Percentiles rank a stretch among this genome's conserved stretches.
These are phyloP conservation scores for Tachysurus fulvidraco DNA, from an alignment of 2,113 vertebrate species.

Conservation along the genomic window DNA sequence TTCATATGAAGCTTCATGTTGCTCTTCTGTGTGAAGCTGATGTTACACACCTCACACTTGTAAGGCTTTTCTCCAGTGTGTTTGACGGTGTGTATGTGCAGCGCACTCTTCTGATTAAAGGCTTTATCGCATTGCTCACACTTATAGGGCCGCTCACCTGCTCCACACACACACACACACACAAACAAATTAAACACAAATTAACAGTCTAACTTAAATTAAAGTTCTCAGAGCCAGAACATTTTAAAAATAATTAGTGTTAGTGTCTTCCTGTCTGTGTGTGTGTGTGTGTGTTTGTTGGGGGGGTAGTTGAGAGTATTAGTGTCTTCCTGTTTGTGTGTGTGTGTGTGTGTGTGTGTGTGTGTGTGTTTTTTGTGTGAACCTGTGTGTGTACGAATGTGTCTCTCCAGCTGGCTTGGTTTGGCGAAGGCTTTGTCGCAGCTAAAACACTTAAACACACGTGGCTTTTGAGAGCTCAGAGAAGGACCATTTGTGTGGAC, in stretches of 20 bases:
- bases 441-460: constrained; percentile 87
- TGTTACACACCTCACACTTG: constrained; percentile 88
- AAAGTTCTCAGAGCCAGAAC: not conserved
- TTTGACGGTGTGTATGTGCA: constrained; percentile 97
- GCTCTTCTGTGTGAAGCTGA: constrained; percentile 98
- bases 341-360: constrained; percentile 89
- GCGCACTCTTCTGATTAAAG: constrained; percentile 98
- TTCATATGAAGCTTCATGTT: constrained; percentile 99
- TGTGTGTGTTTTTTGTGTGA: constrained; percentile 88
- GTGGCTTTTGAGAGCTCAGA: constrained; percentile 88
- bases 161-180: not conserved
- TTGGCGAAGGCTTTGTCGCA: constrained; percentile 96
- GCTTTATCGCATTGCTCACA: constrained; percentile 92
- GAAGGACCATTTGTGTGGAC: constrained; percentile 93
- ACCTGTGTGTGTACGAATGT: constrained; percentile 97
- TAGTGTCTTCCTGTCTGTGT: constrained; percentile 86
- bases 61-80: constrained; percentile 97
- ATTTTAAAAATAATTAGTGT: not conserved
- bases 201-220: not conserved
- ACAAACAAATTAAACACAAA: not conserved
- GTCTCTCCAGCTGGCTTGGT: constrained; percentile 94
- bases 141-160: constrained; percentile 93
- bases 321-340: constrained; percentile 84
- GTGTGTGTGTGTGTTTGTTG: constrained; percentile 78
- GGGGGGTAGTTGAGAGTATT: too few species aligned